phyloP scores from a whole-genome alignment of 2,797 vertebrate species.

The Channallabes apus region DNA sequence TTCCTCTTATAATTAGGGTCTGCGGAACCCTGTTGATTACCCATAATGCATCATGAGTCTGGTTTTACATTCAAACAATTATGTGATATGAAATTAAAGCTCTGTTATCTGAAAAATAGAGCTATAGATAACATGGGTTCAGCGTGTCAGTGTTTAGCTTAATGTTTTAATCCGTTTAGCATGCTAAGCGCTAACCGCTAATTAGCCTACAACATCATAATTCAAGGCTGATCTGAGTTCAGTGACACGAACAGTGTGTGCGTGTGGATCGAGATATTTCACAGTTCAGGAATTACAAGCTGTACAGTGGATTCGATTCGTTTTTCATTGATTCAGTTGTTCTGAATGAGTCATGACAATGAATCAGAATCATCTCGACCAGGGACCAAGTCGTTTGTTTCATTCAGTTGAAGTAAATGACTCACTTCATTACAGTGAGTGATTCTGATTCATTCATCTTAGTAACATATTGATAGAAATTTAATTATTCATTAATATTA shows the following conservation, averaged over 20 bases:
- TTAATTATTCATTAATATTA: background rate
- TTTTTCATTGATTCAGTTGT: background rate
- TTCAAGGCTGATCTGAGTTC: background rate
- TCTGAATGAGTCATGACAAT: background rate
- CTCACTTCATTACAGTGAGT: background rate
- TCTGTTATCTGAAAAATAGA: background rate
- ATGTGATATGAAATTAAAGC: constrained; percentile 25
- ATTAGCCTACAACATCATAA: background rate
- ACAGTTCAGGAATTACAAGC: background rate
- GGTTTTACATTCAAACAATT: constrained; percentile 19
- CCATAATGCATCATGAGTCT: constrained; percentile 1
- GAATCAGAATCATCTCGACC: background rate
- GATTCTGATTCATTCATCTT: background rate
- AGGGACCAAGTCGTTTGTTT: background rate
- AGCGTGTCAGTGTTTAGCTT: background rate
- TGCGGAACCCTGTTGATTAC: constrained; percentile 15
- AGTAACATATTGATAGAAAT: background rate
- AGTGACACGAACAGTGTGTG: background rate
- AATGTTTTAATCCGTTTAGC: background rate
- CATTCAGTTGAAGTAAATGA: background rate
- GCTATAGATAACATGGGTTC: background rate
- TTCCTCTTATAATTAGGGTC: constrained; percentile 28
- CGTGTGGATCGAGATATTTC: background rate
- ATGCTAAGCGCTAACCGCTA: background rate
- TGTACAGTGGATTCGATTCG: background rate